Base-by-base conservation (phyloP, 2,888 invertebrate genomes). In the Drosophila robusta region DNA sequence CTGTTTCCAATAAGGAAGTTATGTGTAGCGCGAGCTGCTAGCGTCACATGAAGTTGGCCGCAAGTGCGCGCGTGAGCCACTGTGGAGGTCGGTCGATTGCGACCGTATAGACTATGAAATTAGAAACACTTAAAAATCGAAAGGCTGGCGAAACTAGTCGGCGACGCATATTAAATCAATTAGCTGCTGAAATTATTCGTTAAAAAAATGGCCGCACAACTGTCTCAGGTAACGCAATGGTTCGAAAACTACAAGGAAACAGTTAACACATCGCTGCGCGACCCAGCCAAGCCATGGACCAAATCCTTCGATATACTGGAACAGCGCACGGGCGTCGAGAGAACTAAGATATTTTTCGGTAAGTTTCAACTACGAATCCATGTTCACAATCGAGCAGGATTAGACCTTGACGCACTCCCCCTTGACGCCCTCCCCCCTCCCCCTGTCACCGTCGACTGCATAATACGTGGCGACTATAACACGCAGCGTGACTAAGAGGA, bases 281-380 rank as follows among this genome's bases (percentile, higher is more conserved):
- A 97, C 91, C 93, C 94, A 62, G 93, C 92, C 66, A 96, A 95
- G 90, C 95, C 96, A 50, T 96, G 96, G 96, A 93, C 95, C 4
- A 93, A 93, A 84, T 92, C 94, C 75, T 94, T 97, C 71, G 94
- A 94, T 24, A 90, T 93, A 70, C 93, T 94, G 5, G 98, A 98
- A 91, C 91, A 93, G 75, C 95, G 95, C 91, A 95, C 95, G 80
- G 96, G 96, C 86, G 92, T 97, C 51, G 95, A 95, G 89, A 94
- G 97, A 81, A 92, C 95, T 26, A 96, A 97, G 91, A 82, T 97
- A 81, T 96, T 96, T 92, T 89, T 95, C 77, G 97, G 97, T 97
- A 93, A 94, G 95, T 91, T 22, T 57, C 36, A 11, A 14, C 38
- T 29, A 4, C 29, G 44, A 14, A 45, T 58, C 22, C 22, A 41